Conservation (phyloP, 1,140 invertebrate genomes). For the Onthophagus taurus region DNA sequence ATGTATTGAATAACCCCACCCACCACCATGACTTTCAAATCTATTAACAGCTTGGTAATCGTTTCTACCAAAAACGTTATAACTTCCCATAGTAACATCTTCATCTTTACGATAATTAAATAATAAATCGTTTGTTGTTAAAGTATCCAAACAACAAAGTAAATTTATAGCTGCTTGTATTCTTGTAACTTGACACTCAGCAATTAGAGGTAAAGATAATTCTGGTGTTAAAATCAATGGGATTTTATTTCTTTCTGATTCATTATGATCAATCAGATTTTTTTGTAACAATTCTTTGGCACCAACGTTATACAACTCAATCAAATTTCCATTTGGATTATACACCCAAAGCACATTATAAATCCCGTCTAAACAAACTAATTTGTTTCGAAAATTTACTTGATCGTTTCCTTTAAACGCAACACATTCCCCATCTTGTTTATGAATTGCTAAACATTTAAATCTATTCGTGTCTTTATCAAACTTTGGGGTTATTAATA, state of each 20-base stretch:
- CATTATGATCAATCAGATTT: constrained; percentile 15
- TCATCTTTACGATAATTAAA: constrained; percentile 41
- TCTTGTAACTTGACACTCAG: constrained; percentile 61
- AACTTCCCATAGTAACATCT: constrained; percentile 41
- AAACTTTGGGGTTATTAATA: constrained; percentile 62
- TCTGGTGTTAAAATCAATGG: constrained; percentile 63
- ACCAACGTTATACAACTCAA: constrained; percentile 76
- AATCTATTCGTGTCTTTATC: constrained; percentile 57
- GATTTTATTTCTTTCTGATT: constrained; percentile 16
- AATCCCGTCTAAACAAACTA: constrained; percentile 77
- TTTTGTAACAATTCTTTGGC: constrained; percentile 47
- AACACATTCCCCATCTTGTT: constrained; percentile 71
- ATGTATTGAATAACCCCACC: constrained; percentile 96
- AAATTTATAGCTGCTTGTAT: constrained; percentile 82
- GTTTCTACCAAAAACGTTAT: constrained; percentile 55
- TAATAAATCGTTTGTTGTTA: constrained; percentile 71
- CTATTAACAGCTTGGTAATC: constrained; percentile 76
- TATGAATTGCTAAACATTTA: constrained; percentile 77
- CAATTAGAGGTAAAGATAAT: constrained; percentile 65
- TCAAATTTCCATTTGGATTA: constrained; percentile 56
- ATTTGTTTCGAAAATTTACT: constrained; percentile 63
- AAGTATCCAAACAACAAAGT: constrained; percentile 79
- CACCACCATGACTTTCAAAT: constrained; percentile 93
- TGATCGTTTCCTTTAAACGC: constrained; percentile 71
- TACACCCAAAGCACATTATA: constrained; percentile 82